Conservation (phyloP, 37 sponge, comb jelly and placozoan species). For the Tethya wilhelma region DNA sequence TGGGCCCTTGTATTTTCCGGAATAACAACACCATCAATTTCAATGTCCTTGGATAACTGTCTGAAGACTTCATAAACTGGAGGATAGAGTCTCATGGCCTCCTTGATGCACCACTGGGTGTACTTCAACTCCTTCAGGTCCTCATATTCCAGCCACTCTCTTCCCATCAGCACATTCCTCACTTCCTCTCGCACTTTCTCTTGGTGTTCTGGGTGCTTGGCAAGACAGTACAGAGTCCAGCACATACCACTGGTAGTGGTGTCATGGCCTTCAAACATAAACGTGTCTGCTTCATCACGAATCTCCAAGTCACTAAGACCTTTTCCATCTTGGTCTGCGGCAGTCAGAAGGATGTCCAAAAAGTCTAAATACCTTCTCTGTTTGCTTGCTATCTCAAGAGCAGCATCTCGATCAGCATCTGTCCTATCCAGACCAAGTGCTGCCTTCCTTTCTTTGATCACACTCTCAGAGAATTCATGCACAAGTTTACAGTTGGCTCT, state of each 20-base stretch:
- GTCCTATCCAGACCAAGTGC: slow-evolving; percentile 2
- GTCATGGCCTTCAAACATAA: slow-evolving; percentile 87
- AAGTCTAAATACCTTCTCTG: slow-evolving; percentile 50
- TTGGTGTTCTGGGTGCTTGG: slow-evolving; percentile 67
- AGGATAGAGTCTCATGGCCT: slow-evolving; percentile 11
- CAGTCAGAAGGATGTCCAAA: slow-evolving; percentile 70
- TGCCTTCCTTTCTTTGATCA: slow-evolving; percentile 15
- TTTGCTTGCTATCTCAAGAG: background rate
- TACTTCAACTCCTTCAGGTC: slow-evolving; percentile 66
- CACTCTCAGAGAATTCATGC: slow-evolving; percentile 40
- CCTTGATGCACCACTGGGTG: no score
- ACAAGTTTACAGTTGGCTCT: slow-evolving; percentile 35
- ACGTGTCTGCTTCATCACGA: slow-evolving; percentile 87
- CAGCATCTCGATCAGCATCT: background rate
- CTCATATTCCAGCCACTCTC: no score
- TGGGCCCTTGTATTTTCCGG: slow-evolving; percentile 48
- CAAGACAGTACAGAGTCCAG: slow-evolving; percentile 58
- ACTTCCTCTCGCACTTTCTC: slow-evolving; percentile 57
- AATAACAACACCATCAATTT: slow-evolving; percentile 9
- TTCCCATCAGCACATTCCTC: no score
- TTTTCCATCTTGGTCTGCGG: slow-evolving; percentile 71
- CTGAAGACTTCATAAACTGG: slow-evolving; percentile 66
- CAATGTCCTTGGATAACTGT: slow-evolving; percentile 31
- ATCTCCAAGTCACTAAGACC: slow-evolving; percentile 78
- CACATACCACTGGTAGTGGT: slow-evolving; percentile 60